phyloP scores from a whole-genome alignment of 2,113 vertebrate species.

The Cygnus atratus region DNA sequence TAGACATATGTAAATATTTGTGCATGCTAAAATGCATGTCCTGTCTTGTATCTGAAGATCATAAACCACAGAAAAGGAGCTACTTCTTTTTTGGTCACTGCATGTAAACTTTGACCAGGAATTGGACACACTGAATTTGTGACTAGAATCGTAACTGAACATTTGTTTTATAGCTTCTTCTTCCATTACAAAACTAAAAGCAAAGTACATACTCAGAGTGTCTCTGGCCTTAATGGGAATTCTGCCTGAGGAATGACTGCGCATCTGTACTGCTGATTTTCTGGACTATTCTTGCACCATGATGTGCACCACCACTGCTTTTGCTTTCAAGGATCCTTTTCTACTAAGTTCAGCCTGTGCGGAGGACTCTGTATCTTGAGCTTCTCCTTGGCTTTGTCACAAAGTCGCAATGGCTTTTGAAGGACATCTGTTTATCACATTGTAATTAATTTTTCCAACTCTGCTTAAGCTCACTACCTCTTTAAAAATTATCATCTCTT shows the following conservation, averaged over 20 bases:
- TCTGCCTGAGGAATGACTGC: not conserved
- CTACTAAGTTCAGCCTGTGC: not conserved
- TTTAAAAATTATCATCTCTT: not conserved
- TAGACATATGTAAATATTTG: not conserved
- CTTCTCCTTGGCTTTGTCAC: not conserved
- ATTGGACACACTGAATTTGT: not conserved
- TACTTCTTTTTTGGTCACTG: not conserved
- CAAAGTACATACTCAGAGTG: not conserved
- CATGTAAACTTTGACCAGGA: not conserved
- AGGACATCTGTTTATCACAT: not conserved
- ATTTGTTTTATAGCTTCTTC: not conserved
- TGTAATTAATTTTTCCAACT: not conserved
- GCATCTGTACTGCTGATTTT: not conserved
- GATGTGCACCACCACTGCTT: not conserved
- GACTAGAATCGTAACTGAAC: not conserved
- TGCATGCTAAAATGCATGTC: not conserved
- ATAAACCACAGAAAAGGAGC: conserved; percentile 10
- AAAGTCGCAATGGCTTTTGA: not conserved
- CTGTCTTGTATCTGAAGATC: not conserved
- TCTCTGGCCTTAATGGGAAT: not conserved
- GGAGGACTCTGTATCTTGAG: not conserved
- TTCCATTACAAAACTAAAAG: not conserved
- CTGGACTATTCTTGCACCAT: not conserved
- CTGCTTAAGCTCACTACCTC: not conserved
- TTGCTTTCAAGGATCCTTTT: not conserved